phyloP scores from a whole-genome alignment of 2,797 vertebrate genomes.

The Coreius guichenoti region DNA sequence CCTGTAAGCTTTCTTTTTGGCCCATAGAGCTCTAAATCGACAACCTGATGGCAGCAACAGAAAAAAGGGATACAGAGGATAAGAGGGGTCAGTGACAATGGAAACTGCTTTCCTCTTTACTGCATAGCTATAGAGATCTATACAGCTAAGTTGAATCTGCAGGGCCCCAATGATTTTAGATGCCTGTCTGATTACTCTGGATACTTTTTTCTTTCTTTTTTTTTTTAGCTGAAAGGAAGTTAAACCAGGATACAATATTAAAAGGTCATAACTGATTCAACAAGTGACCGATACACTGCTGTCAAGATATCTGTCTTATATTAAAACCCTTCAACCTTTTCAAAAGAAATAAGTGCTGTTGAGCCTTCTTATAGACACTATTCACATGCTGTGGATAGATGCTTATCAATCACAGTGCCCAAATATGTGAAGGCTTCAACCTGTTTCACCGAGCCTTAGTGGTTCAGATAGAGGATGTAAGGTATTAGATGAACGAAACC shows the following conservation, averaged over 20 bases:
- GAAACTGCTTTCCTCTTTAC: not conserved
- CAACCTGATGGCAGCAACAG: not conserved
- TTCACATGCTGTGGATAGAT: too few relatives aligned
- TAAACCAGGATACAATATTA: slow-evolving; percentile 8
- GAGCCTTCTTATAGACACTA: too few relatives aligned
- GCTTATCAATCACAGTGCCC: too few relatives aligned
- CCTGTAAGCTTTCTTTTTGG: too few relatives aligned
- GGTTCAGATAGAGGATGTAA: not conserved
- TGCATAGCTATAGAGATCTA: not conserved
- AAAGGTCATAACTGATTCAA: slow-evolving; percentile 11
- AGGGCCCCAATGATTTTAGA: slow-evolving; percentile 14
- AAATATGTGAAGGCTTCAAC: too few relatives aligned
- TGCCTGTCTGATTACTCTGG: slow-evolving; percentile 6
- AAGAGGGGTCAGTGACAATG: not conserved
- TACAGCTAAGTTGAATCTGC: slow-evolving; percentile 18
- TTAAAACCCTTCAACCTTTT: slow-evolving; percentile 10
- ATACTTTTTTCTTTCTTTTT: too few relatives aligned
- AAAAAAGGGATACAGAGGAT: not conserved
- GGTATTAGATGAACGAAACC: not conserved
- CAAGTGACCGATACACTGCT: too few relatives aligned
- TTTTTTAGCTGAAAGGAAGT: not conserved
- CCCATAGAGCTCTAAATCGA: not conserved
- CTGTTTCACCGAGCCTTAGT: not conserved
- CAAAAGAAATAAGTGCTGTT: not conserved
- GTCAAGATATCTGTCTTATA: not conserved